A percentile compares a stretch with the other conserved stretches of the same genome.
Conservation (phyloP, 2,888 invertebrate genomes). For the Desoria tigrina region DNA sequence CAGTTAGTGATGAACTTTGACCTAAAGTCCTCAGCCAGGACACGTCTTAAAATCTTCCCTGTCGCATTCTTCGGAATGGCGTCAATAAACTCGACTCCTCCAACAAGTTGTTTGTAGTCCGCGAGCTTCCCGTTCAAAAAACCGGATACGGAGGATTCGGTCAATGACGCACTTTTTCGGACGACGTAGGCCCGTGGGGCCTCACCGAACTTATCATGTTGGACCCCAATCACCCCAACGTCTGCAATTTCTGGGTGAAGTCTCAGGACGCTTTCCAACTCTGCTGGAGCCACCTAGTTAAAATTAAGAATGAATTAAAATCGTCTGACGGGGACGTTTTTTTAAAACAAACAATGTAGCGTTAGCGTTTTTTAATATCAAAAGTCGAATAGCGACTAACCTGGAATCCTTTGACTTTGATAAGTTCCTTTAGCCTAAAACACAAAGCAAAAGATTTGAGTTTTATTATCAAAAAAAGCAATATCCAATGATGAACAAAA, state of each 20-base stretch:
- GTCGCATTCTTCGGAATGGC: slow-evolving; percentile 55
- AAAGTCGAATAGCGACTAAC: too few relatives aligned
- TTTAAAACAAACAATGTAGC: too few relatives aligned
- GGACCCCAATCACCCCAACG: slow-evolving; percentile 76
- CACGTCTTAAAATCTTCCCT: slow-evolving; percentile 55
- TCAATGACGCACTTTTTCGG: slow-evolving; percentile 59
- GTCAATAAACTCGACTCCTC: slow-evolving; percentile 69
- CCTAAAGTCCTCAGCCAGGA: slow-evolving; percentile 47
- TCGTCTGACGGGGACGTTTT: too few relatives aligned
- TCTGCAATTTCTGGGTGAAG: slow-evolving; percentile 74
- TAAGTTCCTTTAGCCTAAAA: slow-evolving; percentile 56
- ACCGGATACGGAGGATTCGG: slow-evolving; percentile 63
- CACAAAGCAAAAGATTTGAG: too few relatives aligned
- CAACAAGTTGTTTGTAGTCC: slow-evolving; percentile 70
- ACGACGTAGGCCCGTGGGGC: slow-evolving; percentile 78
- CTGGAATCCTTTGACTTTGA: slow-evolving; percentile 36
- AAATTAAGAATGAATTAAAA: too few relatives aligned
- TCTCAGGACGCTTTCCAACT: slow-evolving; percentile 73
- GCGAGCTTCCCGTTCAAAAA: slow-evolving; percentile 70
- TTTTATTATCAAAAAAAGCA: too few relatives aligned
- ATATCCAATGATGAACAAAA: too few relatives aligned
- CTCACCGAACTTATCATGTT: slow-evolving; percentile 65
- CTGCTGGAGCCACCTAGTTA: slow-evolving; percentile 90
- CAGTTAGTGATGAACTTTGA: too few relatives aligned
- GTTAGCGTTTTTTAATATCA: too few relatives aligned